phyloP scores from a whole-genome alignment of 1,140 invertebrate species.

The Neomicropteryx cornuta region DNA sequence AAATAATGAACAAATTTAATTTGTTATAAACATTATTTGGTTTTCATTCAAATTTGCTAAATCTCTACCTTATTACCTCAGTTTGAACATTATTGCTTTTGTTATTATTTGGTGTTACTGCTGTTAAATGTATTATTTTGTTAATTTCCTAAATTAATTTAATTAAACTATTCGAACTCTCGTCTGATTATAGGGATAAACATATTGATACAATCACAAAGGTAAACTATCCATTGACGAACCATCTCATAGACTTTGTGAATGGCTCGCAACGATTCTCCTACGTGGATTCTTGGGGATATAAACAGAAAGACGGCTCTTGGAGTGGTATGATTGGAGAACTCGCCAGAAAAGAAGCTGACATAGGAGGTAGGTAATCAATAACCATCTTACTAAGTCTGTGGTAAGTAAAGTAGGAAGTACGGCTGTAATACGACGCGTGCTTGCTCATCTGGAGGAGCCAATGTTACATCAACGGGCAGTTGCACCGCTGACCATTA shows the following conservation, averaged over 20 bases:
- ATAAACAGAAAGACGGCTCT: conserved; percentile 20
- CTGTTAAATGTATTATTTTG: no score
- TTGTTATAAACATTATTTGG: no score
- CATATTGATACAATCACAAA: conserved; percentile 40
- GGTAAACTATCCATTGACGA: conserved; percentile 36
- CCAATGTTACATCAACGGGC: neutral
- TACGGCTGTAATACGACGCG: neutral
- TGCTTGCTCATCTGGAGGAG: neutral
- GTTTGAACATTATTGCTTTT: no score
- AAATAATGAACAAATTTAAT: no score
- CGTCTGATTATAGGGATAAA: conserved; percentile 26
- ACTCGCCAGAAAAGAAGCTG: conserved; percentile 10
- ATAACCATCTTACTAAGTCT: no score
- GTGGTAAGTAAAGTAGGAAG: no score
- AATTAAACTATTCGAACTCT: no score
- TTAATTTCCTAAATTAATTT: no score
- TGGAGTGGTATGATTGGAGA: conserved; percentile 32
- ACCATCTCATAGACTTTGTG: conserved; percentile 29
- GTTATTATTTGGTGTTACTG: no score
- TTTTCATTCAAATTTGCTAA: no score
- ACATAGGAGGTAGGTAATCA: conserved; percentile 16
- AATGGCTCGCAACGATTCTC: conserved; percentile 36
- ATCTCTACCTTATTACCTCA: no score
- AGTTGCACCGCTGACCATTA: no score
- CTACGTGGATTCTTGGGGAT: conserved; percentile 22